Base-by-base conservation (phyloP, 2,113 vertebrate genomes). In the Percopsis transmontana region DNA sequence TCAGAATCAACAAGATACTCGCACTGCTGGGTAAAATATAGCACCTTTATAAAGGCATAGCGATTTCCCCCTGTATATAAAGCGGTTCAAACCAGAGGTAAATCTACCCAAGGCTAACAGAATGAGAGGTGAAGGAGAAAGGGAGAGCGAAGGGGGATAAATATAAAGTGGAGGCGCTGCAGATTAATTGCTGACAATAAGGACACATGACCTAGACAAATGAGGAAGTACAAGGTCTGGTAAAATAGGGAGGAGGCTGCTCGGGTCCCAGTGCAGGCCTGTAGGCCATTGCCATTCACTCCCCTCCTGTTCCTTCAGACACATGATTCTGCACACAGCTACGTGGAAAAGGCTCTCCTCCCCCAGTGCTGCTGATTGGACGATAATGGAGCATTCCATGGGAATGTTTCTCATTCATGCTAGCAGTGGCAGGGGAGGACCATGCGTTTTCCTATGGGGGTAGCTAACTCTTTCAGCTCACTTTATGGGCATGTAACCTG, bases 161-260 rank as follows among this genome's bases (percentile, higher is more conserved):
- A 87, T 84, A 85, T 79, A 83, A 67, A 76, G 72, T 80, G 85
- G 83, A 20, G 73, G 72, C 13, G 78, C 79, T 66, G 69, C 77
- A 88, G 86, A 90, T 91, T 88, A 87, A 90, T 90, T 87, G 83
- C 88, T 88, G 86, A 91, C 89, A 90, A 91, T 91, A 89, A 81
- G 75, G 83, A 89, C 64, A 74, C 82, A 82, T 81, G 88, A 86
- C 84, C 86, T 76, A 81, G 85, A 89, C 82, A 88, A 88, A 87
- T 80, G 86, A 87, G 81, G 82, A 90, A 87, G 85, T 82, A 70
- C 82, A 85, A 82, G 81, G 87, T 86, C 81, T 83, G 70, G 59
- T 72, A 74, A 80, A 73, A 53, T 70, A 75, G 74, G 66, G 79
- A 83, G 80, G 81, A 72, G 82, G 73, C 75, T 74, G 75, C 74